A percentile compares a stretch with the other conserved stretches of the same genome.
phyloP scores from a whole-genome alignment of 2,113 vertebrate species.

The Myotis brandtii region DNA sequence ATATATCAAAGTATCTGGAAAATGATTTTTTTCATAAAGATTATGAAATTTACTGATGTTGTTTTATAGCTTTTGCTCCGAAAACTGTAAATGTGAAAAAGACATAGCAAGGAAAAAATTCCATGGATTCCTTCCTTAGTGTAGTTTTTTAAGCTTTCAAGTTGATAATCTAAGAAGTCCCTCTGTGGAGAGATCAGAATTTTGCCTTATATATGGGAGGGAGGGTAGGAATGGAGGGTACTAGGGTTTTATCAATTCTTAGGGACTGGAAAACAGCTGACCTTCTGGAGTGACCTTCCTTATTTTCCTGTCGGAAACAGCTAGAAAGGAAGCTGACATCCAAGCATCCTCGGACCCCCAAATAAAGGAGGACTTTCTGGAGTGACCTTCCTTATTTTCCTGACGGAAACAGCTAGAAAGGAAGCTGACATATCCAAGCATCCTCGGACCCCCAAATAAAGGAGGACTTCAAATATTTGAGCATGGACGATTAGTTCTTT shows the following conservation, averaged over 20 bases:
- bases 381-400: neutral
- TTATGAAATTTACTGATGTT: neutral
- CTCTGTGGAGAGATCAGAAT: neutral
- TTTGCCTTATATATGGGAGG: neutral
- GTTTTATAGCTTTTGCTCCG: neutral
- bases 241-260: neutral
- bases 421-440: neutral
- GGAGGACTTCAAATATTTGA: neutral
- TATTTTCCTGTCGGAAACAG: neutral
- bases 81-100: neutral
- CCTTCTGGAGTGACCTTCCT: neutral
- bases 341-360: neutral
- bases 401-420: neutral
- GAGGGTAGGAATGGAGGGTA: too few relatives aligned
- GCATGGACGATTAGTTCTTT: neutral
- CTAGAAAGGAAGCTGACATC: neutral
- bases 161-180: neutral
- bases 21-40: neutral
- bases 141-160: neutral
- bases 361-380: neutral
- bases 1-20: neutral
- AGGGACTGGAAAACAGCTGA: neutral
- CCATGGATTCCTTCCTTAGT: neutral
- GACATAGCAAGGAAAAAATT: neutral
- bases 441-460: neutral